Evolutionary conservation across 2,113 vertebrate genomes (phyloP).

Genomic region (Pithys albifrons): DNA sequence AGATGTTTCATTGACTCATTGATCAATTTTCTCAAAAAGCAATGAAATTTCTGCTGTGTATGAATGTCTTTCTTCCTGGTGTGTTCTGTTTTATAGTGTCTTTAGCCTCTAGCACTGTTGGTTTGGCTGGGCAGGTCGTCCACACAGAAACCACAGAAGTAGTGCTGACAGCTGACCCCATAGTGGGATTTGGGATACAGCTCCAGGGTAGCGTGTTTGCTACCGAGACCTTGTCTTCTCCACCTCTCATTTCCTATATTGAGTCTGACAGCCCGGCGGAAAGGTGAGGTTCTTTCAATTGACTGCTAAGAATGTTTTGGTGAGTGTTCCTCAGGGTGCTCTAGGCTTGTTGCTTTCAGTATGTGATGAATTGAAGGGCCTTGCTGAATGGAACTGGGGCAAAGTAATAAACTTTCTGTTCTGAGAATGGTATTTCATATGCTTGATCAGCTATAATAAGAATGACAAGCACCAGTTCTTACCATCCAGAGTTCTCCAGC

Average conservation of each 20-base stretch:
- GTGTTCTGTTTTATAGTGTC: conserved; percentile 83
- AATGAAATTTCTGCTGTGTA: not conserved
- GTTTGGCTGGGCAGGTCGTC: conserved; percentile 94
- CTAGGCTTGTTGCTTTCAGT: not conserved
- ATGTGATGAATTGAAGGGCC: conserved; percentile 46
- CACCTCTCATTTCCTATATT: conserved; percentile 95
- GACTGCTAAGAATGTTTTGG: not conserved
- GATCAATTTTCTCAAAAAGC: not conserved
- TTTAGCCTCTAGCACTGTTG: conserved; percentile 94
- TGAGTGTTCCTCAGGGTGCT: not conserved
- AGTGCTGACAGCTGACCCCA: conserved; percentile 86
- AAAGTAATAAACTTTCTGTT: conserved; percentile 35
- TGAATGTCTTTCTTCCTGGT: conserved; percentile 38
- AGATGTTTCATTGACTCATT: not conserved
- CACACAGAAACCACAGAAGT: conserved; percentile 98
- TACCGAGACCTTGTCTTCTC: conserved; percentile 95
- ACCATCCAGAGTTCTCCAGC: conserved; percentile 20
- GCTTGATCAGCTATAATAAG: conserved; percentile 57
- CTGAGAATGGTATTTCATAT: conserved; percentile 51
- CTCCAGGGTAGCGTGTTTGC: conserved; percentile 97
- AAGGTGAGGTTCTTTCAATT: conserved; percentile 80
- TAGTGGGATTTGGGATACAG: conserved; percentile 95
- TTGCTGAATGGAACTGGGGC: not conserved
- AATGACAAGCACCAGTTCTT: conserved; percentile 37
- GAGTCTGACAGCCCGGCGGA: conserved; percentile 96